A percentile compares a stretch with the other conserved stretches of the same genome.
Conservation (phyloP, 2,888 invertebrate genomes). For the Tortrix viridana region DNA sequence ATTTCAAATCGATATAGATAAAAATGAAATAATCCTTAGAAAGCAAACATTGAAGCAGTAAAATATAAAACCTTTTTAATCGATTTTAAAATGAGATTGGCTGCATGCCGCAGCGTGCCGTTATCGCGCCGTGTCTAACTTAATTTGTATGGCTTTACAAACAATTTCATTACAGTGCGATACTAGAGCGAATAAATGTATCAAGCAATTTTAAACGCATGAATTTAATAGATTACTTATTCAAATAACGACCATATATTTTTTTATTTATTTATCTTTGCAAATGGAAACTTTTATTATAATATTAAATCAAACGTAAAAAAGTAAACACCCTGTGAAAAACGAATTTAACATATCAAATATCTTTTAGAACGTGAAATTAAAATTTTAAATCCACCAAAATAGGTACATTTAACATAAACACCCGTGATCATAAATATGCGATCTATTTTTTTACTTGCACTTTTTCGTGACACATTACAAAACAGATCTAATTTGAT, state of each 20-base stretch:
- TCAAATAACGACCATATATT: neutral
- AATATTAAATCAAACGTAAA: too few species aligned
- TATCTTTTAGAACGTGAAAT: neutral
- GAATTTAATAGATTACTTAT: neutral
- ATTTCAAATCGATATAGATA: too few species aligned
- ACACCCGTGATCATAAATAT: neutral
- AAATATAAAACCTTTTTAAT: neutral
- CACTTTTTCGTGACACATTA: slow-evolving; percentile 31
- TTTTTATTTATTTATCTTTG: neutral
- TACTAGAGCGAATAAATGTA: slow-evolving; percentile 2
- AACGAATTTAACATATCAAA: too few species aligned
- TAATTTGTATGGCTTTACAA: slow-evolving; percentile 4
- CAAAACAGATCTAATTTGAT: slow-evolving; percentile 46
- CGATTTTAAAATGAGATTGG: neutral
- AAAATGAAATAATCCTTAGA: too few species aligned
- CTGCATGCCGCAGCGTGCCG: neutral
- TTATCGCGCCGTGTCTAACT: slow-evolving; percentile 16
- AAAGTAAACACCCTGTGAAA: too few species aligned
- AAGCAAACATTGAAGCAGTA: neutral
- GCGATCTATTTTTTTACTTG: slow-evolving; percentile 33
- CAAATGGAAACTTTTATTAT: too few species aligned
- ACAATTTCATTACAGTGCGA: slow-evolving; percentile 20
- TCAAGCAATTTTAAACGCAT: neutral
- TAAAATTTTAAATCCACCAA: slow-evolving; percentile 1
- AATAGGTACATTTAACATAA: neutral